Evolutionary conservation across 1,140 invertebrate species (phyloP).

Genomic region (Meloidogyne hapla): DNA sequence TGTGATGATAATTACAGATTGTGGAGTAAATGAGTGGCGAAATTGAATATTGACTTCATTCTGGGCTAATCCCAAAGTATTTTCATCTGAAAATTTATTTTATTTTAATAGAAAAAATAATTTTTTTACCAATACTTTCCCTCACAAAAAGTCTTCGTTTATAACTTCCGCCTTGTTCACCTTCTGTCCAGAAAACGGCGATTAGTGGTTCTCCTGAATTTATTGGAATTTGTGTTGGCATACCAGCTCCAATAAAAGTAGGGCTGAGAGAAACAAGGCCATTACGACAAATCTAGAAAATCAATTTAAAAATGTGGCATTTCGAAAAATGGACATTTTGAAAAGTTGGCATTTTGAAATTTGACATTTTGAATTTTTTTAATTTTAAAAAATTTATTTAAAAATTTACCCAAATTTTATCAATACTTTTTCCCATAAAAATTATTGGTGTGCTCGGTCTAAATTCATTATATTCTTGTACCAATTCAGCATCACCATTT

Average conservation of each 20-base stretch:
- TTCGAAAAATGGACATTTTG: neutral
- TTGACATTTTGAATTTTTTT: neutral
- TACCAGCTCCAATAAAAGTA: slow-evolving; percentile 22
- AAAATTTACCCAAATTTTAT: slow-evolving; percentile 54
- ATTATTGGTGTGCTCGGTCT: slow-evolving; percentile 48
- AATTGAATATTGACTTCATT: slow-evolving; percentile 58
- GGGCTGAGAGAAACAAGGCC: slow-evolving; percentile 37
- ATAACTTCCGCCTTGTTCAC: neutral
- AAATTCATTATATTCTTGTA: slow-evolving; percentile 37
- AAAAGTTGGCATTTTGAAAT: neutral
- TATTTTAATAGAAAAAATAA: neutral
- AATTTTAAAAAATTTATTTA: too few species aligned
- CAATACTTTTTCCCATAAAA: slow-evolving; percentile 55
- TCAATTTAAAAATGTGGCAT: neutral
- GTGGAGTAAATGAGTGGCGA: slow-evolving; percentile 50
- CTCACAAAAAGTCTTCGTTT: neutral
- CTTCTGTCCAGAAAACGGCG: slow-evolving; percentile 45
- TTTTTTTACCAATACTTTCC: neutral
- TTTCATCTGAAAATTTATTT: slow-evolving; percentile 34
- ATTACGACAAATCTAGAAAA: slow-evolving; percentile 43
- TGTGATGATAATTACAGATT: slow-evolving; percentile 50
- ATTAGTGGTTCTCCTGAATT: slow-evolving; percentile 36
- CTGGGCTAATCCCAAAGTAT: slow-evolving; percentile 45
- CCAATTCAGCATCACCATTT: slow-evolving; percentile 37
- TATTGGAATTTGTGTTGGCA: slow-evolving; percentile 32